Conservation (phyloP, 2,888 invertebrate species). For the Endomychus coccineus region DNA sequence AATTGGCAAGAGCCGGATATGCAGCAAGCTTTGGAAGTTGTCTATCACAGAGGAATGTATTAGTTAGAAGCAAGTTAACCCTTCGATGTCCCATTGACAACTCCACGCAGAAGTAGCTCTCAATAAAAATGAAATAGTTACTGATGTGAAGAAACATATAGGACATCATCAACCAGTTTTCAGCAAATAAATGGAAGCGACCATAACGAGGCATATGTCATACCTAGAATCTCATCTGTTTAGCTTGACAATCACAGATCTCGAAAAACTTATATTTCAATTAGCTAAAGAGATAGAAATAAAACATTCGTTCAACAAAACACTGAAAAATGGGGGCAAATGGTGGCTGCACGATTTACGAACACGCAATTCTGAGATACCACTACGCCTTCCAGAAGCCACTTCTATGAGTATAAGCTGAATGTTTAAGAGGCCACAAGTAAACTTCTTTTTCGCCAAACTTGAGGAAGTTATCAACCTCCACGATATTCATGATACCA, state of each 20-base stretch:
- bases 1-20: background rate
- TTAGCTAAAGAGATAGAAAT: background rate
- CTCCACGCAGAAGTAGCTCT: background rate
- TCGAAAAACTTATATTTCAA: background rate
- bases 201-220: background rate
- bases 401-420: background rate
- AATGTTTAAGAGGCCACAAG: no score
- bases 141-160: background rate
- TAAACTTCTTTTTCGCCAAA: no score
- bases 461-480: no score
- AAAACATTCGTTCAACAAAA: background rate
- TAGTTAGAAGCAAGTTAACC: no score
- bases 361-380: background rate
- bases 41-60: background rate
- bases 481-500: no score
- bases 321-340: background rate
- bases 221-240: conserved; percentile 2
- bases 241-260: conserved; percentile 1
- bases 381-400: conserved; percentile 2
- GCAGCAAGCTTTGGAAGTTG: conserved; percentile 1
- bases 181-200: background rate
- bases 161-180: background rate
- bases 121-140: conserved; percentile 1
- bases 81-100: background rate
- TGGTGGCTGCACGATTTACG: background rate